Conservation (phyloP, 1,140 invertebrate species). For the Zaprionus nigranus region DNA sequence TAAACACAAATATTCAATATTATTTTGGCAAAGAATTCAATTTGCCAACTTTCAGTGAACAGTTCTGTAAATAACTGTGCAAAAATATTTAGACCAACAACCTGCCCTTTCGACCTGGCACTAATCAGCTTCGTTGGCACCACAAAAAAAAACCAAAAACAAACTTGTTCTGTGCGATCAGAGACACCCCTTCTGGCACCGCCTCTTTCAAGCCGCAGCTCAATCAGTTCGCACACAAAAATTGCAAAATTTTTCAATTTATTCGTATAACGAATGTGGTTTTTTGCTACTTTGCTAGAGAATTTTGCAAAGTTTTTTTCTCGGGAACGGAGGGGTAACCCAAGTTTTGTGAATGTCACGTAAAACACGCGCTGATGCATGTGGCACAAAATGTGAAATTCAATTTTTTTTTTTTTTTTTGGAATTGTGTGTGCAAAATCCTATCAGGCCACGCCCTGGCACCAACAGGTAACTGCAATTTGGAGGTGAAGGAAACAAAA, state of each 20-base stretch:
- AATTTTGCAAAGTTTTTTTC: slow-evolving; percentile 37
- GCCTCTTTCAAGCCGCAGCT: slow-evolving; percentile 17
- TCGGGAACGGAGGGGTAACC: neutral
- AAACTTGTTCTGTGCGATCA: neutral
- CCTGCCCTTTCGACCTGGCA: slow-evolving; percentile 6
- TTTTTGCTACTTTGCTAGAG: slow-evolving; percentile 6
- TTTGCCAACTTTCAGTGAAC: neutral
- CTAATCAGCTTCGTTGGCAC: slow-evolving; percentile 31
- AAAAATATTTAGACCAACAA: slow-evolving; percentile 11
- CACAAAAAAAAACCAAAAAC: slow-evolving; percentile 8
- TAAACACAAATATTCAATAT: no score
- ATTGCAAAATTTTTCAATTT: slow-evolving; percentile 59
- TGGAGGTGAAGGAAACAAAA: slow-evolving; percentile 23
- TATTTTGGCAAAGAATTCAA: no score
- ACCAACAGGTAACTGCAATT: slow-evolving; percentile 50
- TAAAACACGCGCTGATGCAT: slow-evolving; percentile 52
- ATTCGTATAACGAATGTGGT: slow-evolving; percentile 18
- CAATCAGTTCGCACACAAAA: slow-evolving; percentile 45
- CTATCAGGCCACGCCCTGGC: slow-evolving; percentile 38
- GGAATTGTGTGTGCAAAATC: slow-evolving; percentile 21
- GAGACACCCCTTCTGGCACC: neutral
- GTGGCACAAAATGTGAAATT: slow-evolving; percentile 27
- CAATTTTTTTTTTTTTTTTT: slow-evolving; percentile 1
- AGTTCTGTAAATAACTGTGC: neutral
- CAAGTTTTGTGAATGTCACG: slow-evolving; percentile 68